These are phyloP conservation scores for Isaurus tuberculatus DNA, from an alignment of 92 coral and sea anemone genomes.

Conservation along the genomic window DNA sequence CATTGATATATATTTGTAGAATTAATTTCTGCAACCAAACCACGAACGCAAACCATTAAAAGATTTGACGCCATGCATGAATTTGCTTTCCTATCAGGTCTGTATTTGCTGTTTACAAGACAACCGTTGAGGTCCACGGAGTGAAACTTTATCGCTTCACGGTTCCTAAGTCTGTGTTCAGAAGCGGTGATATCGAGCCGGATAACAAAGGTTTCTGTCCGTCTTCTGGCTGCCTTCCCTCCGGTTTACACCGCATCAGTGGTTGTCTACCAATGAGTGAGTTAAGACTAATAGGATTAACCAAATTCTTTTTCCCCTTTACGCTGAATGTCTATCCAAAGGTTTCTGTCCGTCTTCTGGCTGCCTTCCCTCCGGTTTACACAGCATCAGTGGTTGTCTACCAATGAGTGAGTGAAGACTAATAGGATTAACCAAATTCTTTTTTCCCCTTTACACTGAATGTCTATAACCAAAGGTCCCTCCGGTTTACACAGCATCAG, in stretches of 20 bases:
- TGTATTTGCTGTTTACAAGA: constrained; percentile 46
- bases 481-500: constrained; percentile 34
- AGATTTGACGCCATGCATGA: too few relatives aligned
- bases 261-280: constrained; percentile 44
- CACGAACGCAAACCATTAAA: too few relatives aligned
- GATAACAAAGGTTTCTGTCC: constrained; percentile 45
- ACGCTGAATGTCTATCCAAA: neutral
- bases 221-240: constrained; percentile 25
- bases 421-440: too few relatives aligned
- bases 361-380: constrained; percentile 21
- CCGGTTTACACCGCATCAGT: constrained; percentile 32
- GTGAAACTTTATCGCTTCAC: constrained; percentile 58
- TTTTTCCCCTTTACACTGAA: too few relatives aligned
- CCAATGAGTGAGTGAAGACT: constrained; percentile 28
- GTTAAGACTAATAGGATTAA: neutral
- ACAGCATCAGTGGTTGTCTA: constrained; percentile 39
- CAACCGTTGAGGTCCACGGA: constrained; percentile 55
- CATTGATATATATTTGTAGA: too few relatives aligned
- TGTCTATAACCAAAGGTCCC: constrained; percentile 17
- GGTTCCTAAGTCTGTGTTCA: constrained; percentile 45
- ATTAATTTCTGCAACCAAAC: too few relatives aligned
- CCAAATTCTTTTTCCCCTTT: too few relatives aligned
- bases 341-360: constrained; percentile 43
- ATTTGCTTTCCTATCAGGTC: constrained; percentile 24
- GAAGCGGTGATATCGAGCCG: constrained; percentile 29